Base-by-base conservation (phyloP, 2,797 vertebrate species). In the Phrynocephalus forsythii region DNA sequence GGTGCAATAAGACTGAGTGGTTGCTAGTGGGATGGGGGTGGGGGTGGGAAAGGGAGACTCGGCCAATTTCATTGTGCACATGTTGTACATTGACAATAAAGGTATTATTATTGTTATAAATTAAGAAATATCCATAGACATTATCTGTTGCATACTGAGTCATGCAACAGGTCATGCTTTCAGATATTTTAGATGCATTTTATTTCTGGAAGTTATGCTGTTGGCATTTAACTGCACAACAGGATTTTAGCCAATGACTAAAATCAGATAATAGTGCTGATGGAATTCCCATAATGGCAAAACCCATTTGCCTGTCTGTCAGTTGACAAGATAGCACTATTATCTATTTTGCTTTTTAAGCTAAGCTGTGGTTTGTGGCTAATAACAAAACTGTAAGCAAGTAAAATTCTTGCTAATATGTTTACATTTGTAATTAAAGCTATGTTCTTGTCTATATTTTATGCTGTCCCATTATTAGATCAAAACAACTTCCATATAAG, bases 401-500 rank as follows among this genome's bases (percentile, higher is more conserved):
- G 38, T 30, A 38, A 71, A n/a, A 22, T 66, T 67, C 24, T 48
- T 22, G 44, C 15, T 81, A 68, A n/a, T 84, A 67, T 67, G n/a
- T 30, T 56, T 83, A 8, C 18, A 38, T 75, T 63, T 80, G 68
- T 52, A 22, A 13, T 33, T 82, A 86, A 75, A 50, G n/a, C 44
- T 28, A 18, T 38, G 44, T 79, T 44, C 52, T 86, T 60, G 48
- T 76, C 67, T 75, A 20, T 66, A 16, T 80, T 66, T 75, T 63
- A 60, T 88, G 16, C 10, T 68, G 30, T 24, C 60, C 81, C 60
- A 76, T 63, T 84, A 84, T 88, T 81, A 85, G 83, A 60, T 56
- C 38, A 82, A 56, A 85, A 77, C 63, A 82, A 68, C 10, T 88
- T 85, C 82, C 38, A 85, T 30, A 85, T 79, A 79, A 86, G 79